A percentile compares a stretch with the other conserved stretches of the same genome.
These are phyloP conservation scores for Dexiosoma caninum DNA, from an alignment of 2,888 invertebrate species.

Conservation along the genomic window DNA sequence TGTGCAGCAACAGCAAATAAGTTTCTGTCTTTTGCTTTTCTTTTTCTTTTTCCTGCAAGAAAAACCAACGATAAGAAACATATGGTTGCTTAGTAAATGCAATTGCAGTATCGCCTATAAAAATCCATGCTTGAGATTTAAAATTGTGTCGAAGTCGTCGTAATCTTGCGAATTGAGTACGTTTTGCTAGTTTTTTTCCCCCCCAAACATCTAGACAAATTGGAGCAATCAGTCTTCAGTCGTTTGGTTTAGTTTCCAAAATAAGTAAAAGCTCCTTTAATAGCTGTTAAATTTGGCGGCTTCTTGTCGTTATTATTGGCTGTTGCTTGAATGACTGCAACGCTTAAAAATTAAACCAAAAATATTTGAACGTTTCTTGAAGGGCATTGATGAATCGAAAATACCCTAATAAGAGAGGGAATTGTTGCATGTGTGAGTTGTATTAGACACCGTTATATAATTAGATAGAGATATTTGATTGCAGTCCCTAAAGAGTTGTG, in stretches of 20 bases:
- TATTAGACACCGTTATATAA: no score
- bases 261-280: constrained; percentile 58
- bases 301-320: constrained; percentile 59
- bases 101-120: not conserved
- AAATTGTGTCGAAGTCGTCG: constrained; percentile 46
- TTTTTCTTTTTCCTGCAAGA: not conserved
- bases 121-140: constrained; percentile 35
- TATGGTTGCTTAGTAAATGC: constrained; percentile 28
- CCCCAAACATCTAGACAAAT: constrained; percentile 69
- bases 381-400: not conserved
- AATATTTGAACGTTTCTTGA: not conserved
- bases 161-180: constrained; percentile 30
- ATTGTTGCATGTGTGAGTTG: not conserved
- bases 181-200: constrained; percentile 11
- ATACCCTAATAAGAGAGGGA: not conserved
- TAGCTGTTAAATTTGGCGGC: constrained; percentile 63
- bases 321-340: constrained; percentile 2
- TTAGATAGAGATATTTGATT: no score
- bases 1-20: constrained; percentile 32
- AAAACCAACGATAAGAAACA: constrained; percentile 56
- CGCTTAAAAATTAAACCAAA: not conserved
- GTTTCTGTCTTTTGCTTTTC: not conserved
- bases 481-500: no score
- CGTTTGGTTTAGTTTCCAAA: constrained; percentile 37
- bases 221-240: constrained; percentile 71